Evolutionary conservation across 2,113 vertebrate species (phyloP), one percentile per base, ranked within the genome.

Genomic region (Sinocyclocheilus grahami): DNA sequence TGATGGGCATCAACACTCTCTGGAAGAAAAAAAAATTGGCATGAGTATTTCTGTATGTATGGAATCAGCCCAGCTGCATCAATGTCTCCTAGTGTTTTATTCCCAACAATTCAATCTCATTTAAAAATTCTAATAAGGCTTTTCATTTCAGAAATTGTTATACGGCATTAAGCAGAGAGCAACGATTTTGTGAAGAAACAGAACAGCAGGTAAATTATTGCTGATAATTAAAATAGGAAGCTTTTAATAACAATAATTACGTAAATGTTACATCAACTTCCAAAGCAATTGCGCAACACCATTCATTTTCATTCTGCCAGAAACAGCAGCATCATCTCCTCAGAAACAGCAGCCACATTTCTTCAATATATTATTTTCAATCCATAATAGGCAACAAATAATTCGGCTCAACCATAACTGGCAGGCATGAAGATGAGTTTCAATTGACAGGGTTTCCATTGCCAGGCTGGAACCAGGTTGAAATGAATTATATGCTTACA

Each of bases 1-100:
- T 99, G 98, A 90, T 97, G 97, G 76, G 95, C 96, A 92, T 99
- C 98, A 92, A 97, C 95, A 58, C 98, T 98, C 93, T 99, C 98
- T 99, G 94, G 6, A 69, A 62, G 24, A 8, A 42, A 77, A 24
- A 16, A 20, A 27, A 18, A 10, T 3, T 27, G 11, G n/a, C 33
- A 78, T 83, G 27, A 4, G 39, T 37, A 71, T 33, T 58, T 58
- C 27, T 58, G 51, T 33, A 37, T 78, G 76, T 1, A 58, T 16
- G 42, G 24, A 69, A 42, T 82, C 80, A 82, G 14, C 37, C 18
- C 20, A 67, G 60, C 60, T 46, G 39, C 42, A 82, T 63, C 60
- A 82, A 63, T 63, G 33, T 60, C 18, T 62, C 37, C 22, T 16
- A 33, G 18, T 20, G 51, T 20, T 58, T 55, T 12, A 33, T 58